Evolutionary conservation across 1,140 invertebrate species (phyloP), one percentile per base, ranked within the genome.

Genomic region (Plutomurus gul): DNA sequence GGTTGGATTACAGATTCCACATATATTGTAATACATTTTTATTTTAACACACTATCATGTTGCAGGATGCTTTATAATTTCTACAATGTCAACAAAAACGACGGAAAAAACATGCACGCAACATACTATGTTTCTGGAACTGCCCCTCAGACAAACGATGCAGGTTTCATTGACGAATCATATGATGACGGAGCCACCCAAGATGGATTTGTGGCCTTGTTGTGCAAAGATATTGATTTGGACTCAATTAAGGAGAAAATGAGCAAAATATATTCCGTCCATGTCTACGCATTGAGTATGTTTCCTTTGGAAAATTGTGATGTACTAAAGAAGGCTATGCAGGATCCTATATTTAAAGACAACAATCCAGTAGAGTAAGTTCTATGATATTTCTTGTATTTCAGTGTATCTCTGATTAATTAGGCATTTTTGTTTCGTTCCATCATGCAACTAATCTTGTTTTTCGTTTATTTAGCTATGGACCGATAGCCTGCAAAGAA

Each of bases 51-150:
- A 65, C 5, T 8, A 13, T 25, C 10, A 22, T 60, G 27, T 78
- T 56, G 25, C 36, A 84, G 83, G 37, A 83, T 84, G 80, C 75
- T 84, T 39, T 83, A 80, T 33, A 37, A 77, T 1, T 82, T 82
- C 70, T 75, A 75, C 30, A 22, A 74, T 27, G 70, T 65, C n/a
- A 72, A 51, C 25, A 75, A 78, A 20, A 56, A 75, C n/a, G 22
- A 40, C 3, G 76, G 75, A n/a, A 75, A 76, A 20, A 74, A 49
- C 30, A 30, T 82, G 2, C 33, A 76, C 49, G 81, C 79, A 11
- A 77, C 75, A 6, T 82, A 81, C n/a, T 79, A 75, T 46, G 18
- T 84, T 0, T 78, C 73, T 49, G 83, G 79, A 71, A 72, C 70
- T 25, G 13, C 25, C 20, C 30, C 4, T 8, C 40, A 65, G 11